These are phyloP conservation scores for Erithacus rubecula DNA, from an alignment of 2,797 vertebrate genomes.

Conservation along the genomic window DNA sequence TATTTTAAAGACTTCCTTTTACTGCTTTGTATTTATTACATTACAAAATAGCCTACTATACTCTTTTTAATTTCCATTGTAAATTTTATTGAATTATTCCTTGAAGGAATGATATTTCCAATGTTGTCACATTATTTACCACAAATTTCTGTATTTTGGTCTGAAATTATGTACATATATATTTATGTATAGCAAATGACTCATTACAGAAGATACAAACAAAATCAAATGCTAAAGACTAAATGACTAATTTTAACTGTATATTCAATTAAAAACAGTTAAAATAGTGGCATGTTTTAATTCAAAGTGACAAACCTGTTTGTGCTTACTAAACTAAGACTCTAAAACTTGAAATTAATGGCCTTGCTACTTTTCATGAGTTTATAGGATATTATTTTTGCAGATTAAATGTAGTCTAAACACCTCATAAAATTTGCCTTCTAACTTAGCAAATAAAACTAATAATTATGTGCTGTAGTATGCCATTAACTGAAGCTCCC, in stretches of 20 bases:
- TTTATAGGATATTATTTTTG: background rate
- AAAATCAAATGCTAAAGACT: background rate
- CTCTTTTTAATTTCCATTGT: background rate
- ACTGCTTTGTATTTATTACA: background rate
- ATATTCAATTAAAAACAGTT: background rate
- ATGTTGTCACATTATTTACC: background rate
- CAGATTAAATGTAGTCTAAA: background rate
- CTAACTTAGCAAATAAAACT: background rate
- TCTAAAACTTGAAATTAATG: background rate
- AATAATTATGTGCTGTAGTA: background rate
- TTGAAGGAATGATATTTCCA: background rate
- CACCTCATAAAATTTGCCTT: background rate
- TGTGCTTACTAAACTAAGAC: background rate
- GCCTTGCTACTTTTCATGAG: background rate
- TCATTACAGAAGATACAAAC: background rate
- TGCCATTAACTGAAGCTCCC: background rate
- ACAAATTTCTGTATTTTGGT: background rate
- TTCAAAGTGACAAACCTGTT: background rate
- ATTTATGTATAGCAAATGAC: background rate
- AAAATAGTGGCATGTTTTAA: background rate
- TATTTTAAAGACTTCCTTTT: background rate
- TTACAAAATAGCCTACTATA: background rate
- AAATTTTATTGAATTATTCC: background rate
- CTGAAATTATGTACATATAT: background rate
- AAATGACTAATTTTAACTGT: background rate